Conservation (phyloP, 2,888 invertebrate genomes). For the Diachrysia chrysitis region DNA sequence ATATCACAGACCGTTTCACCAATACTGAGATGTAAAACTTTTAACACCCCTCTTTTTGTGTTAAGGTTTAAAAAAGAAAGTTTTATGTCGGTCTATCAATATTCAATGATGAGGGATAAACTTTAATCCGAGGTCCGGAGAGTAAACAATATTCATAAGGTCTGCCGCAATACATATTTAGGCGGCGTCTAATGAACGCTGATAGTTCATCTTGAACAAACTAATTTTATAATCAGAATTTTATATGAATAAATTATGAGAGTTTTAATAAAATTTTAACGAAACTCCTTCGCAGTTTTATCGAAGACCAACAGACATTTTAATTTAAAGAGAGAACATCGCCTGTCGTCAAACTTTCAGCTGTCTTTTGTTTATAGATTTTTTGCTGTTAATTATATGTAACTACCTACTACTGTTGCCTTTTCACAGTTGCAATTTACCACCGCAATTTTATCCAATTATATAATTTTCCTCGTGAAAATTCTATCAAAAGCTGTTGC, state of each 20-base stretch:
- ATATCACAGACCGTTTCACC: too few species aligned
- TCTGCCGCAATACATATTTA: constrained; percentile 33
- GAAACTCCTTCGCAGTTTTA: background rate
- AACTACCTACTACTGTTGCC: too few species aligned
- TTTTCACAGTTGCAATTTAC: too few species aligned
- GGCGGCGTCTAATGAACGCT: background rate
- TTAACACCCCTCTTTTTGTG: too few species aligned
- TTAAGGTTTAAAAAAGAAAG: background rate
- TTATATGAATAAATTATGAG: background rate
- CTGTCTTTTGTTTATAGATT: background rate
- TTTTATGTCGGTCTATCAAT: constrained; percentile 23
- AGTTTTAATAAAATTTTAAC: background rate
- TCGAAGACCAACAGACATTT: background rate
- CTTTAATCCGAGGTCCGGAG: constrained; percentile 24
- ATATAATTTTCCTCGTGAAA: too few species aligned
- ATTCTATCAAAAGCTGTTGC: background rate
- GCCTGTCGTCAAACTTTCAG: background rate
- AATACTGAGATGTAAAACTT: too few species aligned
- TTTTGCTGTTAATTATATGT: too few species aligned
- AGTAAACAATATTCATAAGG: constrained; percentile 46
- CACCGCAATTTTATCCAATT: too few species aligned
- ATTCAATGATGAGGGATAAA: constrained; percentile 37
- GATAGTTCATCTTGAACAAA: constrained; percentile 4
- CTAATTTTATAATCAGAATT: background rate
- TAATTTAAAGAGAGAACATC: background rate